Evolutionary conservation across 2,113 vertebrate species (phyloP).

Genomic region (Circaetus gallicus): DNA sequence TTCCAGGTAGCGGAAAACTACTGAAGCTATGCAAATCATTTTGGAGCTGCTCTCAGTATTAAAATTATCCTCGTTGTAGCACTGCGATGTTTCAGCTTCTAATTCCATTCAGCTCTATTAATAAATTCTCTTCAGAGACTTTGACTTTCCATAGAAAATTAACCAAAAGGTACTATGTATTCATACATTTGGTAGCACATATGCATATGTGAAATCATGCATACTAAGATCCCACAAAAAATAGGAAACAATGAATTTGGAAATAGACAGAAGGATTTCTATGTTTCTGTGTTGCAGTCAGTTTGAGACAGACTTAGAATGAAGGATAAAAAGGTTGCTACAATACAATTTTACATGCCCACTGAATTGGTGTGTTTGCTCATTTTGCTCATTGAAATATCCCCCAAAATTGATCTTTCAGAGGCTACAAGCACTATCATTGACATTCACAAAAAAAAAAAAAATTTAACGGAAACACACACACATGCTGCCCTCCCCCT

Average conservation of each 20-base stretch:
- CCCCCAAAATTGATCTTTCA: background rate
- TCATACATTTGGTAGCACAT: background rate
- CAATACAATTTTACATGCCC: background rate
- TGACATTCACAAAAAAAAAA: background rate
- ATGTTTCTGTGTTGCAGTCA: background rate
- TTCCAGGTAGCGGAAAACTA: background rate
- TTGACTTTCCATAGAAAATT: background rate
- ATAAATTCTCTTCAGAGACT: background rate
- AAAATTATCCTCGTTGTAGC: background rate
- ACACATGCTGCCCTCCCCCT: no score
- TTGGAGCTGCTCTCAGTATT: background rate
- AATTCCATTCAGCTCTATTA: background rate
- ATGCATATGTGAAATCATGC: background rate
- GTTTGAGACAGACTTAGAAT: background rate
- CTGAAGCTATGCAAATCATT: background rate
- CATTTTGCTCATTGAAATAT: background rate
- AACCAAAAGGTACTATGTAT: background rate
- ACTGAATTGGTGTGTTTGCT: background rate
- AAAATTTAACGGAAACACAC: background rate
- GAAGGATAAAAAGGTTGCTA: background rate
- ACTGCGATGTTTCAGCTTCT: background rate
- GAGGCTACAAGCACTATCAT: background rate
- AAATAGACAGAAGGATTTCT: background rate
- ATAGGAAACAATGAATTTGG: background rate
- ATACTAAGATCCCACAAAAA: background rate